Conservation (phyloP, 2,888 invertebrate genomes). For the Ceramica pisi region DNA sequence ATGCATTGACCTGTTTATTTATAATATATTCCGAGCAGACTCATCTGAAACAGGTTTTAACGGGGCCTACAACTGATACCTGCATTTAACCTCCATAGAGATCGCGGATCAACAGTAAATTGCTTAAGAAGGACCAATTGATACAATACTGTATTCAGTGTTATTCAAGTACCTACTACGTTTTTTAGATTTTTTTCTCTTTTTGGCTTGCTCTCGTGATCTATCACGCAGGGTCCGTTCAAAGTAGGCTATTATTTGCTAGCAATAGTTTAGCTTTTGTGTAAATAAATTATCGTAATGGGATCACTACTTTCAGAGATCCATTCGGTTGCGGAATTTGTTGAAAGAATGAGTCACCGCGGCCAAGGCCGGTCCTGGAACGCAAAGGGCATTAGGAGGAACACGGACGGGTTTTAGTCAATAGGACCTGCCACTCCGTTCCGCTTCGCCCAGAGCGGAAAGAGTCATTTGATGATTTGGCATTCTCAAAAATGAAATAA, state of each 20-base stretch:
- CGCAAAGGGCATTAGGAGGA: too few species aligned
- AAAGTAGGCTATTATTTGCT: background rate
- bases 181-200: background rate
- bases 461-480: too few species aligned
- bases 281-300: background rate
- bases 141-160: background rate
- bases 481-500: too few species aligned
- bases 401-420: too few species aligned
- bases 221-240: background rate
- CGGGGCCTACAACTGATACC: conserved; percentile 58
- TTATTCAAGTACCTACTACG: background rate
- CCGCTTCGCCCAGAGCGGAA: too few species aligned
- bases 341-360: too few species aligned
- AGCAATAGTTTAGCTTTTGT: background rate
- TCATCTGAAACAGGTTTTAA: conserved; percentile 64
- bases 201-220: background rate
- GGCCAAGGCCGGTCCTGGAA: too few species aligned
- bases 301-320: background rate
- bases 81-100: conserved; percentile 54
- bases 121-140: conserved; percentile 34
- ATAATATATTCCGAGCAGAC: conserved; percentile 43
- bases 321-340: too few species aligned
- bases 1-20: conserved; percentile 57
- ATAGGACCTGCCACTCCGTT: too few species aligned
- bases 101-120: conserved; percentile 17